Conservation (phyloP, 2,888 invertebrate genomes). For the Philopedon plagiatum region DNA sequence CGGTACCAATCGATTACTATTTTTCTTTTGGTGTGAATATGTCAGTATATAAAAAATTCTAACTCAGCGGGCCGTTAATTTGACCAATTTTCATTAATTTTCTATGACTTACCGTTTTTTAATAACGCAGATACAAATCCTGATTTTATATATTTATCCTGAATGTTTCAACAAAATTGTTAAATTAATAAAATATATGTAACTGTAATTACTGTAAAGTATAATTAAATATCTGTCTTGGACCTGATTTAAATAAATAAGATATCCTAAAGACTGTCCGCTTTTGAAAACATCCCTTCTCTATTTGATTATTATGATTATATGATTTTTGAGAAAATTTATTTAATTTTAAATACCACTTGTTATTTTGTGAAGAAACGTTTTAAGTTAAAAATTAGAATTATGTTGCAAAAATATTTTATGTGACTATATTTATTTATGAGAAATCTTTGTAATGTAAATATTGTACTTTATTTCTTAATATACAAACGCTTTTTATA, state of each 20-base stretch:
- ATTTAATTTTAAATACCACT: conserved; percentile 21
- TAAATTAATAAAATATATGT: conserved; percentile 18
- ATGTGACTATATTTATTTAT: conserved; percentile 50
- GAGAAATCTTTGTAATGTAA: conserved; percentile 56
- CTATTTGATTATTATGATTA: conserved; percentile 35
- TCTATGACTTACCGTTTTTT: neutral
- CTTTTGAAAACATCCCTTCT: conserved; percentile 39
- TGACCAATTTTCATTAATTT: conserved; percentile 9
- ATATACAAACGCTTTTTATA: conserved; percentile 53
- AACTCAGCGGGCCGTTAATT: neutral
- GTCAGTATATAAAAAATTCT: neutral
- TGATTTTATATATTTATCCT: neutral
- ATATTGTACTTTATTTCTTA: conserved; percentile 61
- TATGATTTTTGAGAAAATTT: conserved; percentile 35
- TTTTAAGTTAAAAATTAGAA: conserved; percentile 20
- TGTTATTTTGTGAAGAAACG: conserved; percentile 9
- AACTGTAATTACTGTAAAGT: conserved; percentile 42
- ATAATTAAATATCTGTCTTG: conserved; percentile 40
- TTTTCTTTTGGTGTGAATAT: no score
- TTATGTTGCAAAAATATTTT: conserved; percentile 48
- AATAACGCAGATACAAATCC: neutral
- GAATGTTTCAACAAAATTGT: conserved; percentile 13
- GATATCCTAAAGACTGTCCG: conserved; percentile 50
- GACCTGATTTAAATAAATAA: conserved; percentile 44
- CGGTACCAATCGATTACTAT: no score